A percentile compares a stretch with the other conserved stretches of the same genome.
Conservation (phyloP, 2,113 vertebrate species). For the Rhizomys pruinosus region DNA sequence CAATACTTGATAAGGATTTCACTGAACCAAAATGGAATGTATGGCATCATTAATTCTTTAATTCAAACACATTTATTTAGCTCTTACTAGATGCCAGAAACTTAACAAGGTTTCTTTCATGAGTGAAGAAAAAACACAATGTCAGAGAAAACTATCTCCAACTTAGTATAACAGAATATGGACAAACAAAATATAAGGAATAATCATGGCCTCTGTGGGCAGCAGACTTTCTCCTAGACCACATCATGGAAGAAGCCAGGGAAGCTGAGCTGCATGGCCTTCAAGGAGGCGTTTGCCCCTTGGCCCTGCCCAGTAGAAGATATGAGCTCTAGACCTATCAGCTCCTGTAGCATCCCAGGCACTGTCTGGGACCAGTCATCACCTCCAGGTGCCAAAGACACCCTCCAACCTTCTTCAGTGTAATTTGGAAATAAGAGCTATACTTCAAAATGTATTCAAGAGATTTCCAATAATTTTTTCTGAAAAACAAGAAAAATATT, state of each 20-base stretch:
- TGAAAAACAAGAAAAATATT: neutral
- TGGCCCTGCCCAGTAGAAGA: neutral
- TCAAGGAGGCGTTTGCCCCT: neutral
- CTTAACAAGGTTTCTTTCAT: neutral
- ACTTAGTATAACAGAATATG: neutral
- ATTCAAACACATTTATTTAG: neutral
- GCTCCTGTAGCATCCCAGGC: neutral
- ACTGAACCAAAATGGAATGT: neutral
- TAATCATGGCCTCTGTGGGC: conserved; percentile 13
- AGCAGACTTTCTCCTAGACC: conserved; percentile 37
- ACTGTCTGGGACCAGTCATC: conserved; percentile 11
- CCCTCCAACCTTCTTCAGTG: too few species aligned
- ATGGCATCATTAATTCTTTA: neutral
- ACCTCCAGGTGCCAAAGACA: too few species aligned
- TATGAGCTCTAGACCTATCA: neutral
- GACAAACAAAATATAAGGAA: neutral
- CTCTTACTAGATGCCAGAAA: neutral
- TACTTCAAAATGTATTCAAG: too few species aligned
- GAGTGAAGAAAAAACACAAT: neutral
- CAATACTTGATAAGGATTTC: neutral
- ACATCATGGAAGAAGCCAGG: neutral
- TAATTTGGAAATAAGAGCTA: too few species aligned
- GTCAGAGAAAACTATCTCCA: neutral
- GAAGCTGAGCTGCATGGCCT: neutral
- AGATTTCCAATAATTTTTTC: too few species aligned